Percentiles rank a stretch among this genome's conserved stretches.
These are phyloP conservation scores for Fragum whitleyi DNA, from an alignment of 2,888 invertebrate genomes.

Conservation along the genomic window DNA sequence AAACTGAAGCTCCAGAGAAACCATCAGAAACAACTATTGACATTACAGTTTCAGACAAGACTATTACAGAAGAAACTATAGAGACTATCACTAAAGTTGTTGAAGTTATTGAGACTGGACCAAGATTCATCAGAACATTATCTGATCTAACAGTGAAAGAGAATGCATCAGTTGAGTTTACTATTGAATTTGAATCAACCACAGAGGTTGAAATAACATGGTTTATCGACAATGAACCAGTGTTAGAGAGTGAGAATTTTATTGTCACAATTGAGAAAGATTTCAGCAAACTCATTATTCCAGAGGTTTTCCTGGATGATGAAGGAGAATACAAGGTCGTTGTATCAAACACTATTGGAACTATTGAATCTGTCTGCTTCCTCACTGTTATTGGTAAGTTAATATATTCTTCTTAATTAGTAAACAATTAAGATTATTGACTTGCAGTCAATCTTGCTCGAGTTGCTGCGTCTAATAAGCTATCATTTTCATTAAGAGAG, in stretches of 20 bases:
- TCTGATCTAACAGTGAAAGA: constrained; percentile 59
- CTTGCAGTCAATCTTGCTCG: neutral
- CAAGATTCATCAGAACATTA: constrained; percentile 58
- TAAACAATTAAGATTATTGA: neutral
- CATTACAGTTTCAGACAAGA: constrained; percentile 49
- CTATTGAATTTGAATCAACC: constrained; percentile 61
- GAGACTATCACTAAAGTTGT: constrained; percentile 54
- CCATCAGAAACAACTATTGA: constrained; percentile 49
- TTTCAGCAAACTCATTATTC: constrained; percentile 84
- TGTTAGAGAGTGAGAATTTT: constrained; percentile 85
- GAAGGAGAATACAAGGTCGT: constrained; percentile 84
- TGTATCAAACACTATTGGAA: constrained; percentile 82
- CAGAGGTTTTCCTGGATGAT: constrained; percentile 81
- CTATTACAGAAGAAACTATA: constrained; percentile 47
- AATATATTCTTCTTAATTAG: constrained; percentile 5
- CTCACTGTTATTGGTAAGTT: constrained; percentile 83
- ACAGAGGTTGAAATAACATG: constrained; percentile 83
- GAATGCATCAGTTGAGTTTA: constrained; percentile 59
- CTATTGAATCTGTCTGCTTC: constrained; percentile 80
- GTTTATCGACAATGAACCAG: constrained; percentile 87
- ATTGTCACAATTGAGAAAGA: constrained; percentile 72
- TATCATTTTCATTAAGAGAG: neutral
- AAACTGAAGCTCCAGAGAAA: constrained; percentile 39
- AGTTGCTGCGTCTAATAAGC: neutral
- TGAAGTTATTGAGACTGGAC: constrained; percentile 62